Evolutionary conservation across 2,113 vertebrate species (phyloP), one percentile per base, ranked within the genome.

Genomic region (Psettodes erumei): DNA sequence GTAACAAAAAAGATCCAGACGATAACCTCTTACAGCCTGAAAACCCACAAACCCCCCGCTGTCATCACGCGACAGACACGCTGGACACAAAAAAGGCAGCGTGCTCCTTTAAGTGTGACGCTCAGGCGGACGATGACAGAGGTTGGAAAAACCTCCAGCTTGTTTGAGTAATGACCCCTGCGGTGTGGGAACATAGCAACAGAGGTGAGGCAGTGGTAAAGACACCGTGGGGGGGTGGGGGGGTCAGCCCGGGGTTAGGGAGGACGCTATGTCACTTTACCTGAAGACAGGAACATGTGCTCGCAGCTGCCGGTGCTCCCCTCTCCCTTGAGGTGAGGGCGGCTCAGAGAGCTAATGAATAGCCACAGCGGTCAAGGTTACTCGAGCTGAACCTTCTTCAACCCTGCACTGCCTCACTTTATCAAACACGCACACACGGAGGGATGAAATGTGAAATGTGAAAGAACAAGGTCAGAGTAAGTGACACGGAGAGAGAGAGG

Each of bases 351-450:
- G 61, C 55, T 73, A 85, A 89, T 68, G 51, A 83, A 88, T 79
- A 79, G 82, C 55, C 70, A 68, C 23, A 51, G 55, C 47, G 83
- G 83, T 88, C 79, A 85, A 67, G 75, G 83, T 84, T 61, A 42
- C n/a, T 15, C 13, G 16, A 5, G 60, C 28, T 43, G 32, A 74
- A 78, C 75, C 61, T 58, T 42, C 58, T 38, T 77, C 66, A 60
- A 75, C 75, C 45, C 48, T 12, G 8, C 30, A 60, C 51, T 12
- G 65, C 51, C 63, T 77, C 61, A 77, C 75, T 77, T 81, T 30
- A 55, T 83, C 40, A 80, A 66, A 72, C 19, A 23, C 7, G 72
- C 30, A 47, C 23, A 23, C 13, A 40, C n/a, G n/a, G n/a, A n/a
- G n/a, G n/a, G 33, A 53, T 45, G 4, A 15, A 0, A 47, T 28